These are phyloP conservation scores for honey bee (Apis mellifera) DNA, from an alignment of 1,140 invertebrate species.

Conservation along the genomic window Amel_HAv3.1 CM009942.2:309501-310000, in stretches of 20 bases:
- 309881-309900: slow-evolving; percentile 32
- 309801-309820: slow-evolving; percentile 71
- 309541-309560: no score
- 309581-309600: background rate
- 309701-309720: slow-evolving; percentile 68
- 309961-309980: slow-evolving; percentile 71
- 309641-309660: slow-evolving; percentile 53
- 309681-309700: slow-evolving; percentile 55
- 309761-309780: slow-evolving; percentile 40
- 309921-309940: slow-evolving; percentile 70
- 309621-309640: slow-evolving; percentile 5
- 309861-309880: slow-evolving; percentile 43
- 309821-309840: slow-evolving; percentile 51
- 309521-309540: no score
- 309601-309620: background rate
- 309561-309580: background rate
- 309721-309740: slow-evolving; percentile 74
- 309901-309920: slow-evolving; percentile 57
- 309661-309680: slow-evolving; percentile 27
- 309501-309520: background rate
- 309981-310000: slow-evolving; percentile 50
- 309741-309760: slow-evolving; percentile 50
- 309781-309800: slow-evolving; percentile 61
- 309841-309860: slow-evolving; percentile 62
- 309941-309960: slow-evolving; percentile 74